Percentiles rank a stretch among this genome's conserved stretches.
phyloP scores from a whole-genome alignment of 1,140 invertebrate species.

The Chelonus insularis region DNA sequence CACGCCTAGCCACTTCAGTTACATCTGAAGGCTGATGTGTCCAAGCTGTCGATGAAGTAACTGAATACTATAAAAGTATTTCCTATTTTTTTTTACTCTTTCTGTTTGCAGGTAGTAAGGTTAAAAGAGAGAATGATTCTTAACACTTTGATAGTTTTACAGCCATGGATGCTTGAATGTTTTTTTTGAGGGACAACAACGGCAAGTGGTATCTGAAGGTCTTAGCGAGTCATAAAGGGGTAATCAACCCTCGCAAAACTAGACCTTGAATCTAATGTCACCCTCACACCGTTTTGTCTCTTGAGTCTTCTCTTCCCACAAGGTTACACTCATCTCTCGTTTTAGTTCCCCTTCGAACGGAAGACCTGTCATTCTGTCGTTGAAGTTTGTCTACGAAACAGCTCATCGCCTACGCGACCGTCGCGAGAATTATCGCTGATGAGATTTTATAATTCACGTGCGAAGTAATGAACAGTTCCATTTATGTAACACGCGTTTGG shows the following conservation, averaged over 20 bases:
- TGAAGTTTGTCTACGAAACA: constrained; percentile 56
- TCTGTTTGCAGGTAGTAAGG: no score
- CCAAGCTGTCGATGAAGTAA: no score
- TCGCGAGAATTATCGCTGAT: neutral
- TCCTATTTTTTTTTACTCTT: no score
- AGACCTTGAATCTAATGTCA: constrained; percentile 46
- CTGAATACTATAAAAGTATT: no score
- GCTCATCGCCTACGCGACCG: constrained; percentile 22
- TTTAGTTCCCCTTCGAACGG: constrained; percentile 30
- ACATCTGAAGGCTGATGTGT: no score
- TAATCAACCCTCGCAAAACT: constrained; percentile 51
- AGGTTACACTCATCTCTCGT: constrained; percentile 20
- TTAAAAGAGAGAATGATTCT: no score
- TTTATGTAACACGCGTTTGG: neutral
- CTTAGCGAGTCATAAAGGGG: constrained; percentile 57
- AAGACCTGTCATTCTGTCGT: constrained; percentile 47
- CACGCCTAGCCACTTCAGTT: neutral
- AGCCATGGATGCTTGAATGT: neutral
- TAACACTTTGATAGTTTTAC: neutral
- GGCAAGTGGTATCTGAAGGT: constrained; percentile 36
- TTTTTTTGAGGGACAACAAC: neutral
- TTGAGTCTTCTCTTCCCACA: constrained; percentile 15
- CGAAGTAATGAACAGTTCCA: neutral
- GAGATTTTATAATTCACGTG: neutral
- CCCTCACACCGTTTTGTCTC: constrained; percentile 24